Base-by-base conservation (phyloP, 2,113 vertebrate genomes). In the Haplotaxodon microlepis region DNA sequence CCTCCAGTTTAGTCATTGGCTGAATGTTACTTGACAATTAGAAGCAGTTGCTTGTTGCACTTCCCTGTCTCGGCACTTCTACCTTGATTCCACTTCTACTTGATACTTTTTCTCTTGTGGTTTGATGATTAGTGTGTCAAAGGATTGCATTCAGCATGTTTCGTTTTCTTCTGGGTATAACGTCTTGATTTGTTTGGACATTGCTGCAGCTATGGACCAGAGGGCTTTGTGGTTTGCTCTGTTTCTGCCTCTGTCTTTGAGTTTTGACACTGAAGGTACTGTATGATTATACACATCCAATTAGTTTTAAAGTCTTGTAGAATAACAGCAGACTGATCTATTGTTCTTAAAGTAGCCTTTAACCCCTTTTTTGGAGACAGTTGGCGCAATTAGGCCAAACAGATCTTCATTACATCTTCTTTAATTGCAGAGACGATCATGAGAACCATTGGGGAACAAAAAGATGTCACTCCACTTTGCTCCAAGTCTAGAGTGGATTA, bases 401-500 rank as follows among this genome's bases (percentile, higher is more conserved):
- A 4, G 14, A 56, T 13, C 6, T 16, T 66, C n/a, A 13, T 13
- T 10, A 13, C 5, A 16, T 54, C 31, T 69, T 38, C 31, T 85
- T 3, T 31, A 16, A 73, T 38, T 83, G 53, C 78, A 93, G 92
- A 47, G 42, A 19, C 12, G 8, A 3, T 36, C 31, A 79, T 79
- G 31, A 85, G 86, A 83, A 89, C 40, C 9, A 12, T 11, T 3
- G 42, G 66, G 9, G 36, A 21, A 11, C 56, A 54, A 42, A 54
- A 16, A 4, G 42, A 85, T n/a, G 17, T 83, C 4, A 85, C 69
- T 16, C 71, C 59, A 3, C 2, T 90, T 2, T 93, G 90, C 50
- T 0, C 11, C 11, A 83, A 9, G 14, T 40, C 29, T 2, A 16
- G 29, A 0, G 12, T 17, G 8, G 10, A 6, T 9, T 2, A 5